phyloP scores from a whole-genome alignment of 2,113 vertebrate genomes.

The Rhea americana region DNA sequence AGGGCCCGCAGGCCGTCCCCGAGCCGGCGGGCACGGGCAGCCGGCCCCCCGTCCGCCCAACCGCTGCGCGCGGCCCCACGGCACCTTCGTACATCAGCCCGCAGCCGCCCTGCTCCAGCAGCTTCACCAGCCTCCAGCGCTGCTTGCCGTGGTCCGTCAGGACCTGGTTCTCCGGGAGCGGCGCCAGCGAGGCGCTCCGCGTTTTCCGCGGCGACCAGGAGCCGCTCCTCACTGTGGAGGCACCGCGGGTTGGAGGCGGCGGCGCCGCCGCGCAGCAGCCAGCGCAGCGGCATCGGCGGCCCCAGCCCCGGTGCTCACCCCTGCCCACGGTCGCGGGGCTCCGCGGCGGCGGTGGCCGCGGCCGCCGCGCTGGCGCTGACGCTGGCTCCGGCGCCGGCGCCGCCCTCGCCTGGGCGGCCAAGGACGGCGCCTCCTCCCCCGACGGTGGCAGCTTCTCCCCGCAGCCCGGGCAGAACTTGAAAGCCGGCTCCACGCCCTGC shows the following conservation, averaged over 20 bases:
- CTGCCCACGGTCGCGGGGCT: not conserved
- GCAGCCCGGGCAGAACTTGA: slow-evolving; percentile 88
- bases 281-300: too few species aligned
- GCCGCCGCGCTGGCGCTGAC: not conserved
- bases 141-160: slow-evolving; percentile 57
- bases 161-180: slow-evolving; percentile 24
- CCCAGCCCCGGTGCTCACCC: too few species aligned
- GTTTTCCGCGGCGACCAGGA: not conserved
- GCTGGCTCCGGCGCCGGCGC: too few species aligned
- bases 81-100: slow-evolving; percentile 77
- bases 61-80: not conserved
- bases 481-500: slow-evolving; percentile 73
- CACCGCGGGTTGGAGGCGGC: not conserved
- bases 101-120: slow-evolving; percentile 40
- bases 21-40: too few species aligned
- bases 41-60: not conserved
- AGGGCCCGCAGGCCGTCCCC: too few species aligned
- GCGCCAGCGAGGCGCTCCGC: not conserved
- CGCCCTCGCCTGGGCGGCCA: not conserved
- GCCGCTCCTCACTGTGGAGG: not conserved
- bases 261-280: not conserved
- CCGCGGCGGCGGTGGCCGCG: too few species aligned
- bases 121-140: slow-evolving; percentile 56
- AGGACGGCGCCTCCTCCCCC: not conserved
- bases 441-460: slow-evolving; percentile 74